Percentiles rank a stretch among this genome's conserved stretches.
phyloP scores from a whole-genome alignment of 2,113 vertebrate species.

The Odontophorus gujanensis region DNA sequence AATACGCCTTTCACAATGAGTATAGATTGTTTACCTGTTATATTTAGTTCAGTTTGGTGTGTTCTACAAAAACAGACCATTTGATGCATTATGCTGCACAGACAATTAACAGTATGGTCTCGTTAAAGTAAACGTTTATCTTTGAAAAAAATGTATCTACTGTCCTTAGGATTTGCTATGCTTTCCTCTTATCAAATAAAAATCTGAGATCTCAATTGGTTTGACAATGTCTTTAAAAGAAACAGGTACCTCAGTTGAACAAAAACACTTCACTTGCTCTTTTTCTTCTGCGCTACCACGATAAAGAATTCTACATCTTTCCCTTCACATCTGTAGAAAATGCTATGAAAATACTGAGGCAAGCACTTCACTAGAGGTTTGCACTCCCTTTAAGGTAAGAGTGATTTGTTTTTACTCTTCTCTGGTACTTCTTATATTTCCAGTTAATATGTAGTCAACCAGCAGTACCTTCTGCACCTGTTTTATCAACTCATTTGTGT shows the following conservation, averaged over 20 bases:
- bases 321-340: neutral
- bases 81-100: neutral
- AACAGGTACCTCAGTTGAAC: neutral
- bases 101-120: neutral
- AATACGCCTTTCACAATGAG: neutral
- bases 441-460: neutral
- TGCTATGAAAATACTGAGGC: neutral
- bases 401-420: neutral
- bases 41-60: neutral
- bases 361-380: neutral
- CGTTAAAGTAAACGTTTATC: neutral
- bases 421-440: neutral
- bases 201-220: neutral
- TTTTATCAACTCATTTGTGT: neutral
- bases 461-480: neutral
- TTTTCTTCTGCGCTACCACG: neutral
- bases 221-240: neutral
- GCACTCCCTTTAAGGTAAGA: neutral
- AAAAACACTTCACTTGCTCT: neutral
- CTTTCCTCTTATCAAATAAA: neutral
- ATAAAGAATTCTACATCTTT: neutral
- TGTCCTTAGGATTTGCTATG: neutral
- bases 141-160: neutral
- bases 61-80: neutral
- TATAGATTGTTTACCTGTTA: neutral